Evolutionary conservation across 2,888 invertebrate species (phyloP), one percentile per base, ranked within the genome.

Genomic region (Synanthedon vespiformis): DNA sequence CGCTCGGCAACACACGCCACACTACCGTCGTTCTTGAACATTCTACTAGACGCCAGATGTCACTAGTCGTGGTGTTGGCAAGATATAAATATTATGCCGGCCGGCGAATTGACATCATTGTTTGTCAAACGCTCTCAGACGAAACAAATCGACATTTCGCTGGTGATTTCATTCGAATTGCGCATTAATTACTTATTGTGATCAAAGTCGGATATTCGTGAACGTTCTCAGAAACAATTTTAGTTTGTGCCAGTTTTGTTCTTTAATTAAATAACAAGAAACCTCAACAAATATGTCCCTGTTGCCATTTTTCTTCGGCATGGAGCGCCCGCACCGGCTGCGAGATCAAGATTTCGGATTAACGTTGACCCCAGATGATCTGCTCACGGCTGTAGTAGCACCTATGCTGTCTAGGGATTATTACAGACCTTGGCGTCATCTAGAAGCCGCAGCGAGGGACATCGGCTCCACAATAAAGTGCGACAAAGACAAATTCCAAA

Each of bases 401-500:
- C 74, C 80, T 1, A 57, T 76, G 53, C 54, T 72, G 3, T 64
- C 67, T 40, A 59, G 76, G 40, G 74, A 80, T 53, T 77, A 85
- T 60, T 76, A 67, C 61, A 58, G 76, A 52, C 75, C 75, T 6
- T 79, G 77, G 76, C 69, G 84, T 49, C 81, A 79, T 40, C 60
- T 81, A 49, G 71, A 77, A 5, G 59, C 80, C 8, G 76, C 77
- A 50, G 70, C 73, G 49, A 67, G 72, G 52, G 89, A 88, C 62
- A 72, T 88, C 48, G 88, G 81, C 1, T 88, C 88, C 2, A 88
- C 80, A 40, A 81, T 90, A 54, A 75, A 79, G 40, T 67, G 72
- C 1, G 86, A 89, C 60, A 83, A 87, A 18, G 82, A 90, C 49
- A 80, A 73, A 53, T 92, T 91, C 64, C 90, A 91, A 66, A 89